Base-by-base conservation (phyloP, 2,797 vertebrate genomes). In the Melanotaenia nigrans region DNA sequence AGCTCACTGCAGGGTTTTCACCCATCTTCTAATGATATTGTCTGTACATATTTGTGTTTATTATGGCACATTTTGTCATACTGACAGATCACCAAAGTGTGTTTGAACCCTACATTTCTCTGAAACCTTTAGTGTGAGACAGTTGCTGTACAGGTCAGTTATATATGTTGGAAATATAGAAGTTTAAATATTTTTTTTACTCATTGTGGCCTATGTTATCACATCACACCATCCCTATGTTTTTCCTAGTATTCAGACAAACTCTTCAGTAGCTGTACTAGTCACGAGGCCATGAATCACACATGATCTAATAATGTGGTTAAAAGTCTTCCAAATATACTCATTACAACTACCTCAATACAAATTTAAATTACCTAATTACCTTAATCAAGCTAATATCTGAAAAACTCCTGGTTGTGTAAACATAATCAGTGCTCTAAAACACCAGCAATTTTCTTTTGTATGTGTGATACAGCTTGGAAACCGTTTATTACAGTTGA, bases 401-500 rank as follows among this genome's bases (percentile, higher is more conserved):
- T 9, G 18, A 73, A 75, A 81, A 57, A 71, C 55, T n/a, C 30
- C 49, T n/a, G 7, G 32, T 10, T 20, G 22, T 67, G 36, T 81
- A 62, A 78, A 75, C 47, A 32, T 53, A 78, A 66, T 81, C 40
- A 68, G 25, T 51, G 22, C 25, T 66, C 20, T 67, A 6, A 78
- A 75, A 35, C 62, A 28, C 53, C 51, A 64, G 5, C 25, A 10
- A 60, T 65, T 71, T 71, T 56, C 35, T 64, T 83, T 68, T 79
- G 61, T 70, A 36, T 72, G 64, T 76, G 62, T 68, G 72, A 72
- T 85, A 77, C 85, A 73, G 72, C 74, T 85, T 87, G 85, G 90
- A 90, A 91, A 77, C 75, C 93, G 91, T 93, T 89, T 90, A 95
- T 94, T 89, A 92, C 87, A 85, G 78, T 90, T 93, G 89, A 88